Evolutionary conservation across 2,113 vertebrate species (phyloP).

Genomic region (Nothobranchius kuhntae): DNA sequence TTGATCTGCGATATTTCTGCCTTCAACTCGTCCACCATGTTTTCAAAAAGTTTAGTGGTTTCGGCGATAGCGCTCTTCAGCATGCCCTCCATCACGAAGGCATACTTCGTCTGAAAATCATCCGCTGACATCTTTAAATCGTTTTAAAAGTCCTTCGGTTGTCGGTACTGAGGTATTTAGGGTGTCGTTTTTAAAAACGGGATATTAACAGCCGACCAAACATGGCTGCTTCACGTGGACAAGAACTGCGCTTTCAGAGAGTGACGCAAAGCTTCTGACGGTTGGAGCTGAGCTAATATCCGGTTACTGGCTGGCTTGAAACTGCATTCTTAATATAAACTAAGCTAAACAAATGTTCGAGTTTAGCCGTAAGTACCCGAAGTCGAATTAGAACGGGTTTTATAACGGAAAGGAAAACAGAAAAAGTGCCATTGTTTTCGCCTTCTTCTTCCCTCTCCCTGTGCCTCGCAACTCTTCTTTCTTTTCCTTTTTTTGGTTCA

Average conservation of each 20-base stretch:
- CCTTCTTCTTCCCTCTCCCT: no score
- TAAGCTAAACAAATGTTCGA: background rate
- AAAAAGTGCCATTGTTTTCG: no score
- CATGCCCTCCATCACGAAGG: slow-evolving; percentile 72
- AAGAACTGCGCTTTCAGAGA: slow-evolving; percentile 10
- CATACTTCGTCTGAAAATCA: slow-evolving; percentile 68
- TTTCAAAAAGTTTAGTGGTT: slow-evolving; percentile 77
- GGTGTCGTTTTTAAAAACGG: background rate
- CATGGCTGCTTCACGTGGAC: slow-evolving; percentile 43
- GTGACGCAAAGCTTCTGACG: slow-evolving; percentile 42
- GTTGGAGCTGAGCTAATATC: background rate
- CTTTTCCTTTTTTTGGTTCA: background rate
- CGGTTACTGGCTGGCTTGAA: background rate
- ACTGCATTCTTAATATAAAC: background rate
- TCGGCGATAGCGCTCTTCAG: slow-evolving; percentile 69
- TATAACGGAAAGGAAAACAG: no score
- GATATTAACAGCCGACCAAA: slow-evolving; percentile 1
- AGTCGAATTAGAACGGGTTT: no score
- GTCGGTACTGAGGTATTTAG: background rate
- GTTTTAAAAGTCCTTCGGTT: background rate
- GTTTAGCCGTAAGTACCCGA: no score
- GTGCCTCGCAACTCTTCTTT: background rate
- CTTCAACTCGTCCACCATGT: slow-evolving; percentile 70
- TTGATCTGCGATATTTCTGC: slow-evolving; percentile 67
- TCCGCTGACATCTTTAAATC: slow-evolving; percentile 54